Base-by-base conservation (phyloP, 2,797 vertebrate species). In the Caiman crocodilus region DNA sequence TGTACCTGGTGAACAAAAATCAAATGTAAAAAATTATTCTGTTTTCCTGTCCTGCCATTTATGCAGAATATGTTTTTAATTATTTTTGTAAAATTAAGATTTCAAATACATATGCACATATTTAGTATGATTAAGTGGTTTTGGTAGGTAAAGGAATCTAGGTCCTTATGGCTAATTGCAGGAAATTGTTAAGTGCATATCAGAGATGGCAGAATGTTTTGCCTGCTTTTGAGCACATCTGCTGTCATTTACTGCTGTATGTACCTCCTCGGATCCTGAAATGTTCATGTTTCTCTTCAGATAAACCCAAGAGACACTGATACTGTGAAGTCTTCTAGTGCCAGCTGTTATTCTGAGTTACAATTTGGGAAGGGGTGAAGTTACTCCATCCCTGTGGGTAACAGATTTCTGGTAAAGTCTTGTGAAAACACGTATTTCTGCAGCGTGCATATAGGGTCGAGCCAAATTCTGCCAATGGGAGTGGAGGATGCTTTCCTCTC, bases 71-170 rank as follows among this genome's bases (percentile, higher is more conserved):
- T 56, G 67, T 9, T 69, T 64, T 56, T 81, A 56, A 30, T 76
- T 88, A 78, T 1, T 82, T 89, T 84, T 50, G 7, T 82, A 67
- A 25, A 76, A 84, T 2, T 88, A 86, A 87, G 32, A 64, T 89
- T 86, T 89, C 80, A 92, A 63, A 90, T 91, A 74, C 76, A 90
- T 55, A 81, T 76, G 90, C 67, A 30, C 76, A 20, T 91, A 79
- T 64, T 50, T 82, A 83, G 81, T 84, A 79, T 92, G 26, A 18
- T 23, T 50, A 5, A 67, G 77, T 79, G 88, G 58, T 91, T 94
- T 85, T 96, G 87, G 90, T 83, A 92, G n/a, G 50, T 5, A 1
- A 30, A 8, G 28, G 23, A 82, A 59, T 63, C 61, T 74, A 81
- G 56, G 26, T 58, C 83, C 80, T 95, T 59, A 76, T 12, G 74